Base-by-base conservation (phyloP, 1,140 invertebrate genomes). In the Sarcophaga bullata region DNA sequence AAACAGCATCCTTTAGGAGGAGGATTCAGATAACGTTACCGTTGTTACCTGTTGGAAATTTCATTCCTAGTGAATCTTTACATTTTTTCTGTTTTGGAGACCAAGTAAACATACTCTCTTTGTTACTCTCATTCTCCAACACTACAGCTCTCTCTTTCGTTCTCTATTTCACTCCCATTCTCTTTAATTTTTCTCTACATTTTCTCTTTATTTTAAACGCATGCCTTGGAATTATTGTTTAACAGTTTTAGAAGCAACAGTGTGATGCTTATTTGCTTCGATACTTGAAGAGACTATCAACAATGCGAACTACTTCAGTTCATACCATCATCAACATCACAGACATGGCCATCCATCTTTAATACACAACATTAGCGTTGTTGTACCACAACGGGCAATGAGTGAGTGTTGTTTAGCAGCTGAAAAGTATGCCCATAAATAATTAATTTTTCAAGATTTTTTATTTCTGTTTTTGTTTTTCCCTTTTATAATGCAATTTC, bases 21-120 rank as follows among this genome's bases (percentile, higher is more conserved):
- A 81, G 80, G 80, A 81, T 17, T 37, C 6, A 48, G 3, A 19
- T n/a, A 47, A 17, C 37, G 11, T 8, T n/a, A n/a, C n/a, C n/a
- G n/a, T 72, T 78, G 48, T 68, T 72, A 81, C 80, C 80, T 81
- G 80, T 81, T 81, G 80, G 80, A 81, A 81, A 72, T 52, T 68
- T 6, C 8, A 25, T 25, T 19, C 19, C 15, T n/a, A n/a, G 17
- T 3, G 17, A n/a, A 17, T 62, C 8, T n/a, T n/a, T n/a, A 62
- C 17, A n/a, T 17, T 62, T 62, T 62, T n/a, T 17, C 7, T 3
- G 7, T n/a, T 19, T 68, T 68, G 62, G 62, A 68, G 62, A 68
- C 62, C 19, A 19, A 19, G 19, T 68, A n/a, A n/a, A n/a, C n/a
- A n/a, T 19, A 0, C 8, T 37, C 25, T 37, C 25, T 37, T 37